These are phyloP conservation scores for Hololepta plana DNA, from an alignment of 2,888 invertebrate species.

Conservation along the genomic window DNA sequence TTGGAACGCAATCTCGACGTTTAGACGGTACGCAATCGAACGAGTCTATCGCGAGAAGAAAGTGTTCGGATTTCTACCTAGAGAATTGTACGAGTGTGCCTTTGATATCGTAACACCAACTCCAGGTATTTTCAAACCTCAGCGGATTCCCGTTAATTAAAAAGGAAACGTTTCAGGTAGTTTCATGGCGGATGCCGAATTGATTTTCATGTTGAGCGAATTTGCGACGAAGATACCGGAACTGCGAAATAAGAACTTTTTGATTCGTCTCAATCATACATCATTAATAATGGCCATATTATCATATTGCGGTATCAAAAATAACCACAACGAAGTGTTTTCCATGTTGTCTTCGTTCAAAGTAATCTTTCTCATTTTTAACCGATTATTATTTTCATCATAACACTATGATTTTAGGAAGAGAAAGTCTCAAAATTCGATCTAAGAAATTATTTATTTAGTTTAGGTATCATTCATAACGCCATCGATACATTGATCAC, in stretches of 20 bases:
- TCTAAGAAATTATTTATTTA: slow-evolving; percentile 48
- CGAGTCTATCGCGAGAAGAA: slow-evolving; percentile 71
- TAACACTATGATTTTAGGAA: slow-evolving; percentile 25
- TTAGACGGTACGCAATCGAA: slow-evolving; percentile 75
- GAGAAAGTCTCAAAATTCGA: slow-evolving; percentile 49
- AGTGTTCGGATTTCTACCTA: slow-evolving; percentile 67
- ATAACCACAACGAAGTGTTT: slow-evolving; percentile 37
- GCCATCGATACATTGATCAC: slow-evolving; percentile 42
- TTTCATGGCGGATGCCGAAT: slow-evolving; percentile 70
- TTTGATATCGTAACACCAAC: slow-evolving; percentile 81
- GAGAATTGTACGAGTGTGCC: slow-evolving; percentile 77
- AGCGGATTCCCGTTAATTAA: slow-evolving; percentile 3
- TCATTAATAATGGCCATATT: slow-evolving; percentile 57
- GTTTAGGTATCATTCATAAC: slow-evolving; percentile 47
- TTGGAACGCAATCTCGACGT: slow-evolving; percentile 53
- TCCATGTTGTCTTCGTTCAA: slow-evolving; percentile 22
- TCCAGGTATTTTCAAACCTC: slow-evolving; percentile 27
- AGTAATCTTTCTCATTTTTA: slow-evolving; percentile 1
- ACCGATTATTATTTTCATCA: slow-evolving; percentile 4
- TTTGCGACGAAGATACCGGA: slow-evolving; percentile 46
- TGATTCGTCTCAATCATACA: slow-evolving; percentile 63
- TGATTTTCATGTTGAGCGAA: slow-evolving; percentile 61
- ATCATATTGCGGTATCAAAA: slow-evolving; percentile 62
- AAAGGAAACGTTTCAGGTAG: slow-evolving; percentile 29
- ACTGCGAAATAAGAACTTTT: slow-evolving; percentile 43